These are phyloP conservation scores for Erebia ligea DNA, from an alignment of 2,888 invertebrate genomes.

Conservation along the genomic window DNA sequence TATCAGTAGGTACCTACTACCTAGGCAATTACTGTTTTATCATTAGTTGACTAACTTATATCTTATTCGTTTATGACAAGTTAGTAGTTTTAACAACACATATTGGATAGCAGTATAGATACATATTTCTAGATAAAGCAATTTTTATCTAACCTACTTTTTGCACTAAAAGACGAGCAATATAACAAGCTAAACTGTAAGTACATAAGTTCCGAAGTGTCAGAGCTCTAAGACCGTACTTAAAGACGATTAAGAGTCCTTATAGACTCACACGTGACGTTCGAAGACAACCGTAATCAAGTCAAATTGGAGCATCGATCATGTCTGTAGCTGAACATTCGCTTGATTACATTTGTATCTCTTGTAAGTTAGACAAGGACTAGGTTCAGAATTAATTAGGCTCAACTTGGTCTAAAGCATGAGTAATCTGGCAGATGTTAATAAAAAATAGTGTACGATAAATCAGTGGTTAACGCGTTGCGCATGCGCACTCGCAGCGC, in stretches of 20 bases:
- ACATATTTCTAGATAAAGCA: no score
- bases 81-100: background rate
- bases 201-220: background rate
- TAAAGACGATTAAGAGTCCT: conserved; percentile 16
- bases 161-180: background rate
- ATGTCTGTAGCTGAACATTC: conserved; percentile 38
- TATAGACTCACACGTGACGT: conserved; percentile 17
- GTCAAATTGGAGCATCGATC: conserved; percentile 40
- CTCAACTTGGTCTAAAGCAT: conserved; percentile 39
- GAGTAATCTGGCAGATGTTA: conserved; percentile 45
- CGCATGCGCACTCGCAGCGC: conserved; percentile 60
- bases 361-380: conserved; percentile 43
- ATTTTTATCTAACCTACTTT: no score
- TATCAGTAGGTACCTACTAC: background rate
- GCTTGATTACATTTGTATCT: conserved; percentile 44
- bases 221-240: conserved; percentile 4
- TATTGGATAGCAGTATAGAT: background rate
- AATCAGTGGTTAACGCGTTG: conserved; percentile 60
- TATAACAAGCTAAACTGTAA: background rate
- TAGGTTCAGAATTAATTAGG: conserved; percentile 44
- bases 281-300: conserved; percentile 29
- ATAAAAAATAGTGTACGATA: conserved; percentile 66
- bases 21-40: background rate
- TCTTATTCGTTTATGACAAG: background rate
- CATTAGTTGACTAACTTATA: background rate